A percentile compares a stretch with the other conserved stretches of the same genome.
These are phyloP conservation scores for Sebastiscus albofasciatus DNA, from an alignment of 2,797 vertebrate genomes.

Conservation along the genomic window DNA sequence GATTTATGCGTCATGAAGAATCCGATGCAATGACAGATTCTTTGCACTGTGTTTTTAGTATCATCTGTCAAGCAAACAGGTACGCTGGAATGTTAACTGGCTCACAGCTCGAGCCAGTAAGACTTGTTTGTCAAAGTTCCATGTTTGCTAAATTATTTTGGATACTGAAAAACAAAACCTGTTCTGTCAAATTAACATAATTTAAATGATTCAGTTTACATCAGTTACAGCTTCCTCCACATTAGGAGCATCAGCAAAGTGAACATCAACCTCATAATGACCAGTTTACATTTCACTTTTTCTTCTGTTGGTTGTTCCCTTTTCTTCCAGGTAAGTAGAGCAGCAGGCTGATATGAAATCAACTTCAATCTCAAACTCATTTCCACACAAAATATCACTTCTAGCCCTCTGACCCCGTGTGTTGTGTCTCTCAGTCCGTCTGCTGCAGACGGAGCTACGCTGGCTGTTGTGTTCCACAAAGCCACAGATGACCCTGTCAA, in stretches of 20 bases:
- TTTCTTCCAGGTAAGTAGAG: constrained; percentile 15
- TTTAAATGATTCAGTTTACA: not conserved
- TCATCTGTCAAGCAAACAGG: not conserved
- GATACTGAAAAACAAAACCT: not conserved
- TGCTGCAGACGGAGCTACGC: constrained; percentile 13
- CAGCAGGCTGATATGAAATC: constrained; percentile 45
- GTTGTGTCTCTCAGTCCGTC: constrained; percentile 29
- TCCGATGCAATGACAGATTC: not conserved
- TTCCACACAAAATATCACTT: constrained; percentile 53
- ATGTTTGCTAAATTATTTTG: not conserved
- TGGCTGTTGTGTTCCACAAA: constrained; percentile 48
- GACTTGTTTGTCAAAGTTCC: not conserved
- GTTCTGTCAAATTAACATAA: not conserved
- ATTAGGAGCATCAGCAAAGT: not conserved
- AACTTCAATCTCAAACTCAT: constrained; percentile 57
- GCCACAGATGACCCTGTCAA: constrained; percentile 64
- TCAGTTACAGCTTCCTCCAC: not conserved
- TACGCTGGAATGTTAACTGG: not conserved
- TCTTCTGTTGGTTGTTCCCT: not conserved
- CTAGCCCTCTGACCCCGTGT: constrained; percentile 34
- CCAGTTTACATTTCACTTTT: not conserved
- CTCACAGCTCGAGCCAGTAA: not conserved
- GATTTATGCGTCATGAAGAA: not conserved
- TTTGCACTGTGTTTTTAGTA: not conserved
- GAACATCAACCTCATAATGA: not conserved